Conservation (phyloP, 2,888 invertebrate genomes). For the Hypsopygia costalis region DNA sequence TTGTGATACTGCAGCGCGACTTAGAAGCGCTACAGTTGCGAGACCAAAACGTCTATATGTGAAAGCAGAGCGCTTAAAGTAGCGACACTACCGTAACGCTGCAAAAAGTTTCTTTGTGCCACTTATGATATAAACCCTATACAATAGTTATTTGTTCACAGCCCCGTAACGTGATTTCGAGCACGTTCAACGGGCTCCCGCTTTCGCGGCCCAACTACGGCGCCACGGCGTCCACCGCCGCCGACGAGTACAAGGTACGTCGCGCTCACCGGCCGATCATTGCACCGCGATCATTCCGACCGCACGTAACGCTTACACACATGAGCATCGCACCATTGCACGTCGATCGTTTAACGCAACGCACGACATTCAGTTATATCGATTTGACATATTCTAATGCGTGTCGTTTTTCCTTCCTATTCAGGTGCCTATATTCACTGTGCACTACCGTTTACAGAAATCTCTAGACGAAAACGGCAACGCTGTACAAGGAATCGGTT, state of each 20-base stretch:
- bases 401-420: slow-evolving; percentile 34
- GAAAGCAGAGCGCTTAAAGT: too few relatives aligned
- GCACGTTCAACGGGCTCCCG: slow-evolving; percentile 61
- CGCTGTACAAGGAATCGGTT: slow-evolving; percentile 81
- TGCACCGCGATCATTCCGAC: background rate
- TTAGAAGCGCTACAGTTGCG: too few relatives aligned
- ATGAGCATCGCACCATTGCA: background rate
- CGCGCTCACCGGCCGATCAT: background rate
- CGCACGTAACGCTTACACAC: background rate
- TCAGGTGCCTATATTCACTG: slow-evolving; percentile 34
- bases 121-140: too few relatives aligned
- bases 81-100: too few relatives aligned
- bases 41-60: too few relatives aligned
- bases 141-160: slow-evolving; percentile 35
- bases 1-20: too few relatives aligned
- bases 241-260: slow-evolving; percentile 63
- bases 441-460: slow-evolving; percentile 73
- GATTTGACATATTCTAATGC: slow-evolving; percentile 23
- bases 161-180: slow-evolving; percentile 59
- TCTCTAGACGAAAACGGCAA: slow-evolving; percentile 91
- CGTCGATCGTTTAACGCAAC: background rate
- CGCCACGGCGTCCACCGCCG: slow-evolving; percentile 37
- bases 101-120: too few relatives aligned
- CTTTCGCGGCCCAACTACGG: slow-evolving; percentile 57
- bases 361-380: background rate